Base-by-base conservation (phyloP, 2,888 invertebrate species). In the Drosophila putrida region DNA sequence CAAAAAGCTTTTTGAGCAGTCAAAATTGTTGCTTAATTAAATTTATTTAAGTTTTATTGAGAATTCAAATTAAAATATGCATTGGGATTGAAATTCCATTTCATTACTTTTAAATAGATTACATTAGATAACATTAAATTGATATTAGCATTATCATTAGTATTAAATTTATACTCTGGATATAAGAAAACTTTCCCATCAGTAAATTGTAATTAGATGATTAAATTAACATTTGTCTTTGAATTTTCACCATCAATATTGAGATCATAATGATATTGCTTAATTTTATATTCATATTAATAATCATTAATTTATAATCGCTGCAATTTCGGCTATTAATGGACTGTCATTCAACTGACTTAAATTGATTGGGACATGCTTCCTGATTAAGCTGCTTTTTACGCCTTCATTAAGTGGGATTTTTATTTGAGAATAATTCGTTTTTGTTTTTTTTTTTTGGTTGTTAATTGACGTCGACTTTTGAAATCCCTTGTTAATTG, bases 311-410 rank as follows among this genome's bases (percentile, higher is more conserved):
- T 43, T 2, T 10, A 11, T 9, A 5, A 46, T 46, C 13, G 13
- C 0, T 13, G 6, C 13, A 38, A 9, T 46, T 13, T 28, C 9
- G 27, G 28, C 20, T 20, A 20, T 35, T 8, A 35, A 43, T 25
- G 43, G 11, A 5, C 20, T 43, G 43, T 43, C 43, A 25, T 11
- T 43, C 11, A 43, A 9, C 20, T 33, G 35, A 47, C 5, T 15
- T 10, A 15, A 13, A 15, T 4, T 47, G 6, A 10, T 11, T 27
- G 43, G 2, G 11, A 49, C 11, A 35, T 35, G 49, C 20, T 49
- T 49, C 33, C 49, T 49, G 49, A 20, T 20, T 6, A 31, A 47
- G 28, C 46, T 15, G 46, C 31, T 15, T 47, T 47, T 31, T 11
- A 6, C 27, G 31, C 10, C 13, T 25, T 54, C 31, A 54, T 33